Evolutionary conservation across 2,797 vertebrate species (phyloP).

Genomic region (Poecilia wingei): DNA sequence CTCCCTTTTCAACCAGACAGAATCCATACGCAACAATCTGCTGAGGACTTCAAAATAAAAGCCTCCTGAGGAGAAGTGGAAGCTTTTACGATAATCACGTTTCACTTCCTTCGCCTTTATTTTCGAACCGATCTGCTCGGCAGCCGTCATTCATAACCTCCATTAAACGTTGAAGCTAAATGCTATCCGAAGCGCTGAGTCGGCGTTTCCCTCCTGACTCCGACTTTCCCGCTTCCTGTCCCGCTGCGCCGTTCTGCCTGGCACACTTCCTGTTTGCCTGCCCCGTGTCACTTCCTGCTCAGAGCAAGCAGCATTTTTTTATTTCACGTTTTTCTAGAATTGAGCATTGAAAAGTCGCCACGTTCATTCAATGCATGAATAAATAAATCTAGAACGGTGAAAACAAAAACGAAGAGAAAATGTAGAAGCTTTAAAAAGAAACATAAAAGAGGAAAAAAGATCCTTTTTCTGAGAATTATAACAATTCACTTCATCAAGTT

Average conservation of each 20-base stretch:
- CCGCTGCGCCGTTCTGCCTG: conserved; percentile 42
- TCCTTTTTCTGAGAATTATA: too few relatives aligned
- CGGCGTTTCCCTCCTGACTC: conserved; percentile 26
- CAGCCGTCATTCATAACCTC: neutral
- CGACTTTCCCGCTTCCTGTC: conserved; percentile 20
- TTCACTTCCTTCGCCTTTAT: neutral
- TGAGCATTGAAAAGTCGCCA: too few relatives aligned
- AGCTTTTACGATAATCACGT: neutral
- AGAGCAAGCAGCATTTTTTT: conserved; percentile 37
- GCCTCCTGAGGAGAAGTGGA: neutral
- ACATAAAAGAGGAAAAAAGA: too few relatives aligned
- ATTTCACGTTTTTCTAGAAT: too few relatives aligned
- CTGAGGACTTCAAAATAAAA: neutral
- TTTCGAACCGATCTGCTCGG: neutral
- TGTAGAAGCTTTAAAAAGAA: too few relatives aligned
- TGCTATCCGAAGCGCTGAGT: neutral
- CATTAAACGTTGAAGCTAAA: neutral
- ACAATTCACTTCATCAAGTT: too few relatives aligned
- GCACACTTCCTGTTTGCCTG: conserved; percentile 68
- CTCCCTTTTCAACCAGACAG: too few relatives aligned
- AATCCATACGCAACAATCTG: too few relatives aligned
- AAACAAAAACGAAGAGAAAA: too few relatives aligned
- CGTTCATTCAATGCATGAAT: too few relatives aligned
- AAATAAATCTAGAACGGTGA: too few relatives aligned
- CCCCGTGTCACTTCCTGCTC: conserved; percentile 67